phyloP scores from a whole-genome alignment of 2,888 invertebrate species.

The Drosophila buzzatii region DNA sequence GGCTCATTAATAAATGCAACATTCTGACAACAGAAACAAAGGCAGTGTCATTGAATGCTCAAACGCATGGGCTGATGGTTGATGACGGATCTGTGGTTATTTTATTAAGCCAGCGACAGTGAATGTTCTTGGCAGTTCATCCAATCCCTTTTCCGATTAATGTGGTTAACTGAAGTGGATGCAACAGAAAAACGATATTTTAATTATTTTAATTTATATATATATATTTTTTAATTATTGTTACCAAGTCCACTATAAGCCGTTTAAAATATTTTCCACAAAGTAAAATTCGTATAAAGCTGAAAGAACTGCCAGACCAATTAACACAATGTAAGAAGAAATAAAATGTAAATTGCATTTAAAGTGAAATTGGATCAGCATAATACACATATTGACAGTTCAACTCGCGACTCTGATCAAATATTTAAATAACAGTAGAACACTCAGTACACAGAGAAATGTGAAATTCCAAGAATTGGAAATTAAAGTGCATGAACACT shows the following conservation, averaged over 20 bases:
- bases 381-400: not conserved
- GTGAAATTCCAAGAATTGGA: not conserved
- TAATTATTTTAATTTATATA: not conserved
- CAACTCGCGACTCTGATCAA: not conserved
- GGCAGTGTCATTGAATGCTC: conserved; percentile 16
- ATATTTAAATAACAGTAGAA: not conserved
- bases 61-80: conserved; percentile 46
- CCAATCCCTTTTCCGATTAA: conserved; percentile 44
- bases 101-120: conserved; percentile 30
- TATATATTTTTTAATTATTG: no score
- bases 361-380: not conserved
- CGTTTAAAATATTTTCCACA: conserved; percentile 25
- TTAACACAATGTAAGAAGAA: conserved; percentile 2
- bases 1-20: conserved; percentile 71
- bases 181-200: conserved; percentile 21
- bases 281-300: conserved; percentile 15
- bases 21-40: conserved; percentile 31
- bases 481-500: not conserved
- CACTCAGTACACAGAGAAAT: not conserved
- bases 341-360: conserved; percentile 2
- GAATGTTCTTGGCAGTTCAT: conserved; percentile 30
- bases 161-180: conserved; percentile 28
- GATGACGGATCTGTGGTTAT: conserved; percentile 71
- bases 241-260: conserved; percentile 28
- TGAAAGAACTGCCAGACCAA: conserved; percentile 6